phyloP scores from a whole-genome alignment of 2,113 vertebrate genomes.

The Benitochromis conjunctus region DNA sequence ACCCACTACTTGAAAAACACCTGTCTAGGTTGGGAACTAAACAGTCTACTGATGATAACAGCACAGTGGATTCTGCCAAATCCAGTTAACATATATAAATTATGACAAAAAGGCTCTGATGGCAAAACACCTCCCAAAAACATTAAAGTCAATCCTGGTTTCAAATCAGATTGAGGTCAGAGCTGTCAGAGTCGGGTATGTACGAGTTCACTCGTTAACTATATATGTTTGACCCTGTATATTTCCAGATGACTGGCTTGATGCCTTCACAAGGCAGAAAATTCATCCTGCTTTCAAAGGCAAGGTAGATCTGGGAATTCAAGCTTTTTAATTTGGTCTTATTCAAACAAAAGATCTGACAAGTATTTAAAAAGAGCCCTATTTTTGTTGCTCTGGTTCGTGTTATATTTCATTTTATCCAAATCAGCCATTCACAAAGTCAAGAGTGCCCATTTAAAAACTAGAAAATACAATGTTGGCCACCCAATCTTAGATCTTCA shows the following conservation, averaged over 20 bases:
- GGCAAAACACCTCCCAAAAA: neutral
- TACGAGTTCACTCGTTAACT: neutral
- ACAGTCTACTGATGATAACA: neutral
- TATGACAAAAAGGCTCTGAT: neutral
- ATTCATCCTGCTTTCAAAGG: neutral
- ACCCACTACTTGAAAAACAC: neutral
- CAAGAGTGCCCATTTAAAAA: neutral
- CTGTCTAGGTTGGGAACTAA: neutral
- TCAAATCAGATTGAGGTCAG: neutral
- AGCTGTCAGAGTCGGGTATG: neutral
- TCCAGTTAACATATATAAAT: neutral
- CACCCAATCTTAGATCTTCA: neutral
- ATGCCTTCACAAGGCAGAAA: neutral
- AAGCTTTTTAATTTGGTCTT: neutral
- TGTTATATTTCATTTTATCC: fast-evolving
- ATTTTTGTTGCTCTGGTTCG: fast-evolving
- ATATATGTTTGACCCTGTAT: neutral
- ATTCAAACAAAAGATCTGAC: neutral
- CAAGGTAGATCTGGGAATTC: neutral
- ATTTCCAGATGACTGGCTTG: neutral
- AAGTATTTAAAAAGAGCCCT: neutral
- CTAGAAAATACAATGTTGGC: neutral
- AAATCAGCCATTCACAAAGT: neutral
- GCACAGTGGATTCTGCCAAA: neutral
- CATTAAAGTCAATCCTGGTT: neutral